phyloP scores from a whole-genome alignment of 1,140 invertebrate species.

The Eulimnadia texana region DNA sequence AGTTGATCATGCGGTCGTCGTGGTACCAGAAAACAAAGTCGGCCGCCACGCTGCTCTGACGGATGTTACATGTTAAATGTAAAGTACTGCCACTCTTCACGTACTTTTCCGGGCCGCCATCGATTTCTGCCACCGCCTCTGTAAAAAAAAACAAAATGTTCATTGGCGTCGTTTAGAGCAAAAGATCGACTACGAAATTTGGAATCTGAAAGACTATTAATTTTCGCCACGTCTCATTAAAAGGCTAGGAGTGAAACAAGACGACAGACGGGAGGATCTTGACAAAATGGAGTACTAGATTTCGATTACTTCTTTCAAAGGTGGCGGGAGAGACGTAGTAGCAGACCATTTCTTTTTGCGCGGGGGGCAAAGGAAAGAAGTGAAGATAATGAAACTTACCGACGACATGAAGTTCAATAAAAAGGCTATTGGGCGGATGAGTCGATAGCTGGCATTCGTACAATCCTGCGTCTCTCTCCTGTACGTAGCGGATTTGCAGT shows the following conservation, averaged over 20 bases:
- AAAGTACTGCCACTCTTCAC: conserved; percentile 69
- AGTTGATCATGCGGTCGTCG: conserved; percentile 69
- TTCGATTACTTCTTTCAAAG: no score
- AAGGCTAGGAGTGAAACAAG: no score
- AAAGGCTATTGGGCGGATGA: conserved; percentile 70
- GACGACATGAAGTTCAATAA: conserved; percentile 61
- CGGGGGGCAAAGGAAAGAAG: background rate
- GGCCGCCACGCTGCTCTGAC: conserved; percentile 61
- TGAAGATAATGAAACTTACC: conserved; percentile 44
- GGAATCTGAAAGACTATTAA: no score
- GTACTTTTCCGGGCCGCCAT: conserved; percentile 66
- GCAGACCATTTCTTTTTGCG: no score
- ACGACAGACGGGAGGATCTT: no score
- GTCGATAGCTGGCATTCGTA: conserved; percentile 82
- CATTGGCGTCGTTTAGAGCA: no score
- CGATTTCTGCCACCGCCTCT: conserved; percentile 74
- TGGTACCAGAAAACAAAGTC: conserved; percentile 78
- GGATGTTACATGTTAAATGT: conserved; percentile 58
- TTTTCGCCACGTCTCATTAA: no score
- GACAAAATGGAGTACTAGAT: no score
- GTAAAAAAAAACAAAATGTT: no score
- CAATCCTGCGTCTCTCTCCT: conserved; percentile 57
- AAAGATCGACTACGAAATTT: no score
- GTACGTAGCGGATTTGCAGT: conserved; percentile 66
- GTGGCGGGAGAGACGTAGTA: no score